Percentiles rank a stretch among this genome's conserved stretches.
phyloP scores from a whole-genome alignment of 2,888 invertebrate genomes.

The Trichogramma evanescens region DNA sequence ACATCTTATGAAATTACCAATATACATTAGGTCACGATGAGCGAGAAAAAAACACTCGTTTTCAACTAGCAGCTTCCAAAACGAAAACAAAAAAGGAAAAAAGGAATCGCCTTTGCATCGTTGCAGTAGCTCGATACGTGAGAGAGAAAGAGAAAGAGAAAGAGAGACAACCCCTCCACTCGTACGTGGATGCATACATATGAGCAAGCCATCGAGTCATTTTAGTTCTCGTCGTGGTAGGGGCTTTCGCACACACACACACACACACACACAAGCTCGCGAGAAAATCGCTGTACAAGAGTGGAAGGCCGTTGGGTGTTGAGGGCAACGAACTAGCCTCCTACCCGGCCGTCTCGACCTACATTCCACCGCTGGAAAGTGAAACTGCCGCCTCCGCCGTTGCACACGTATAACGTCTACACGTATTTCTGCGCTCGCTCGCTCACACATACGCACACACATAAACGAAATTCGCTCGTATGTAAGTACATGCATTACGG shows the following conservation, averaged over 20 bases:
- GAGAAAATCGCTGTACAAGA: slow-evolving; percentile 41
- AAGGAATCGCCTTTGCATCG: no score
- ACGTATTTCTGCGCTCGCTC: background rate
- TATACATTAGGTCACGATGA: no score
- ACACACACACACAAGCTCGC: slow-evolving; percentile 15
- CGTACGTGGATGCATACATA: background rate
- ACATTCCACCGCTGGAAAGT: slow-evolving; percentile 48
- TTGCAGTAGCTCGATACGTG: background rate
- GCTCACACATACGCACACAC: background rate
- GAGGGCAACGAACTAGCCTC: slow-evolving; percentile 57
- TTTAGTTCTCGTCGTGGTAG: slow-evolving; percentile 25
- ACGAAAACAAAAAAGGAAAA: no score
- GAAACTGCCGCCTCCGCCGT: slow-evolving; percentile 44
- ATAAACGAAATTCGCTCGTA: background rate
- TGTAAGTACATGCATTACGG: background rate
- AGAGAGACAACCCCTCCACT: background rate
- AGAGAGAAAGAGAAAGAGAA: background rate
- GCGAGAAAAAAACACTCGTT: no score
- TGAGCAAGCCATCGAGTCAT: background rate
- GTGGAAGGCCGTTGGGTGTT: slow-evolving; percentile 51
- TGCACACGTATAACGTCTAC: background rate
- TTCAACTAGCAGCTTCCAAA: no score
- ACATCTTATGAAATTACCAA: no score
- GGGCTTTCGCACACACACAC: slow-evolving; percentile 20
- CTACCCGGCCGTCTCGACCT: slow-evolving; percentile 47